A percentile compares a stretch with the other conserved stretches of the same genome.
Conservation (phyloP, 1,140 invertebrate species). For the Oryctes rhinoceros region DNA sequence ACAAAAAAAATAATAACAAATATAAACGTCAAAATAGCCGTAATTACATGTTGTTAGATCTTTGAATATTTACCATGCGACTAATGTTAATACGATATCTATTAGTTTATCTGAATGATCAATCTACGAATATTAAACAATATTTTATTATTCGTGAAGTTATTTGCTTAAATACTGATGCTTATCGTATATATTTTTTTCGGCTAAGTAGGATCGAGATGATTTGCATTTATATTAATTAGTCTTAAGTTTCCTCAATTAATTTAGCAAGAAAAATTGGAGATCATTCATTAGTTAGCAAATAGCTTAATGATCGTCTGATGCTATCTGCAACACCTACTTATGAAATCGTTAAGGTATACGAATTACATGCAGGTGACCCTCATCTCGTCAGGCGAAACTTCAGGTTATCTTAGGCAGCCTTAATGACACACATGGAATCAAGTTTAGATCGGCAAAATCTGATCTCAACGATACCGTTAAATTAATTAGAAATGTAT, state of each 20-base stretch:
- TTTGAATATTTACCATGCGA: background rate
- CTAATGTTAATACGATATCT: background rate
- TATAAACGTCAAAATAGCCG: background rate
- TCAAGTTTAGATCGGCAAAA: too few relatives aligned
- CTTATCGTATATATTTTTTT: background rate
- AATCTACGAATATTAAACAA: conserved; percentile 4
- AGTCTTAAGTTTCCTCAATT: background rate
- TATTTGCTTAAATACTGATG: background rate
- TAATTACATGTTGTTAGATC: too few relatives aligned
- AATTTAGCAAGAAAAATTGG: background rate
- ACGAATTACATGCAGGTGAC: too few relatives aligned
- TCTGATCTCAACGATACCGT: too few relatives aligned
- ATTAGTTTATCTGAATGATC: background rate
- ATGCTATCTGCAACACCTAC: too few relatives aligned
- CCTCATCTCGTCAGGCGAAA: too few relatives aligned
- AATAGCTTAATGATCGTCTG: too few relatives aligned
- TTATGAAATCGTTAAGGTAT: too few relatives aligned
- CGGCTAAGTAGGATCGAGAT: background rate
- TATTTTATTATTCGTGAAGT: background rate
- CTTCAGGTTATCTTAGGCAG: too few relatives aligned
- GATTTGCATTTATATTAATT: background rate
- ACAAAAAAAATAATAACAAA: background rate
- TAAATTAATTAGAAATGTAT: too few relatives aligned
- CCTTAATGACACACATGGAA: too few relatives aligned
- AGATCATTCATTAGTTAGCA: too few relatives aligned